Conservation (phyloP, 1,140 invertebrate species). For the Spodoptera frugiperda region DNA sequence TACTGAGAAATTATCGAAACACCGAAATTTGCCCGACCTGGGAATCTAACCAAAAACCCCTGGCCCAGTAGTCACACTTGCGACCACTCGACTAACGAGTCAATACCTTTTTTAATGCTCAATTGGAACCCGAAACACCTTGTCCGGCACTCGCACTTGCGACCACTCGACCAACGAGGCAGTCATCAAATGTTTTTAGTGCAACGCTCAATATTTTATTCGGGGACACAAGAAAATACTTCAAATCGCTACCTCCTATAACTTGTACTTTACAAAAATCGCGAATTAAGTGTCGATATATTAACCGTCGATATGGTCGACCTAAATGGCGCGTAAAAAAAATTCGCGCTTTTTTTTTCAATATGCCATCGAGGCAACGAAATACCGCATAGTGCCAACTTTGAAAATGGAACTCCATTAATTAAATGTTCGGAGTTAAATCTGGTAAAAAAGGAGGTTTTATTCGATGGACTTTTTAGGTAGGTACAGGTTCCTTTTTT, state of each 20-base stretch:
- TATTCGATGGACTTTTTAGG: slow-evolving; percentile 3
- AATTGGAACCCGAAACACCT: too few relatives aligned
- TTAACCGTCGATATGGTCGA: slow-evolving; percentile 57
- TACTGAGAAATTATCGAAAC: too few relatives aligned
- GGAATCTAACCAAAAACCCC: too few relatives aligned
- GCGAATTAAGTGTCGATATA: slow-evolving; percentile 61
- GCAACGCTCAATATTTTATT: too few relatives aligned
- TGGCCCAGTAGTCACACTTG: too few relatives aligned
- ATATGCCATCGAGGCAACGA: slow-evolving; percentile 27
- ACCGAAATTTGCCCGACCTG: too few relatives aligned
- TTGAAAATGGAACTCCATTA: slow-evolving; percentile 46
- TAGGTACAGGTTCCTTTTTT: not conserved
- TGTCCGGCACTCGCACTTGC: too few relatives aligned
- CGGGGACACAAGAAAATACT: too few relatives aligned
- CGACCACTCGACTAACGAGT: too few relatives aligned
- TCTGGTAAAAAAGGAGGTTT: slow-evolving; percentile 16
- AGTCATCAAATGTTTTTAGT: too few relatives aligned
- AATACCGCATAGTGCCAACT: slow-evolving; percentile 40
- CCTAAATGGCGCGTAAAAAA: slow-evolving; percentile 59
- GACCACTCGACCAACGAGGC: too few relatives aligned
- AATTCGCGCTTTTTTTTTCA: slow-evolving; percentile 50
- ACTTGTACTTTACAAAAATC: slow-evolving; percentile 45
- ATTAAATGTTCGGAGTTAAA: slow-evolving; percentile 40
- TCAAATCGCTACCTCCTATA: not conserved
- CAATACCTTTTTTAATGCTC: too few relatives aligned